Evolutionary conservation across 2,113 vertebrate species (phyloP).

Genomic region (Gymnocephalus cernua): DNA sequence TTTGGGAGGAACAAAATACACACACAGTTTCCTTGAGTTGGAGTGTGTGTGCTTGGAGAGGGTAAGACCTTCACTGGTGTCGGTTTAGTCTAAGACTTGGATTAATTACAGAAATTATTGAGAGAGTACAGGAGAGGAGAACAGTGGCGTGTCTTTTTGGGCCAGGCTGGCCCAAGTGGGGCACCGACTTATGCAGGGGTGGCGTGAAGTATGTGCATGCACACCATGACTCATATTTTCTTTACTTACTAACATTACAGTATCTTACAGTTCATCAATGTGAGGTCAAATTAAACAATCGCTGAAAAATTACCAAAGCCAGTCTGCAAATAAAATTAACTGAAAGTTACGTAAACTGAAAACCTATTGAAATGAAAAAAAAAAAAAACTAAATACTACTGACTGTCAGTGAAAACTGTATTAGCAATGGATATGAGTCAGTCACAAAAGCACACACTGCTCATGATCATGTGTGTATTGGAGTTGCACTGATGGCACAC

Average conservation of each 20-base stretch:
- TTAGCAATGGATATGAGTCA: background rate
- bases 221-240: background rate
- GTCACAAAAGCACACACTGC: background rate
- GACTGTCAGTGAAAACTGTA: background rate
- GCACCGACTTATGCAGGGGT: background rate
- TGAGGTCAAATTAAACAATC: background rate
- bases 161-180: background rate
- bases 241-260: too few relatives aligned
- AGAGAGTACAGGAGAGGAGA: background rate
- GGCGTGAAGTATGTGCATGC: background rate
- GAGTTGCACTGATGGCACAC: background rate
- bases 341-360: background rate
- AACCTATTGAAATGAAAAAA: background rate
- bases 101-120: constrained; percentile 41
- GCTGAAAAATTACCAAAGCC: background rate
- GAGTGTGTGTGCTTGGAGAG: constrained; percentile 11
- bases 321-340: background rate
- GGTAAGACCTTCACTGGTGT: constrained; percentile 33
- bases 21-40: constrained; percentile 25
- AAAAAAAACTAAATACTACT: background rate
- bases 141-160: background rate
- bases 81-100: constrained; percentile 16
- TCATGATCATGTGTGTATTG: background rate
- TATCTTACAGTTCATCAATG: background rate
- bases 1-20: constrained; percentile 10